These are phyloP conservation scores for Damaliscus lunatus DNA, from an alignment of 2,113 vertebrate genomes.

Conservation along the genomic window DNA sequence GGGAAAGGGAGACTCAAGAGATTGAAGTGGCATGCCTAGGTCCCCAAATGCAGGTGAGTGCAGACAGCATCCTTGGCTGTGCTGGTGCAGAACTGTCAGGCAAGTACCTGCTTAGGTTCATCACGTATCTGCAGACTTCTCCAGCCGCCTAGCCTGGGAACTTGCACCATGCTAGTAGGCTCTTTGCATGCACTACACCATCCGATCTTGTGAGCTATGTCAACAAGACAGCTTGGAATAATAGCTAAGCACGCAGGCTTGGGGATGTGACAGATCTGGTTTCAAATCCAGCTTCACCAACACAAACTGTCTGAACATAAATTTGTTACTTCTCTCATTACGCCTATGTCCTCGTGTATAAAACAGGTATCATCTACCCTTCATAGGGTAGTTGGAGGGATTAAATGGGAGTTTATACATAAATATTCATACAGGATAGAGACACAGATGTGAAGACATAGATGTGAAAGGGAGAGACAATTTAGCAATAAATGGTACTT, in stretches of 20 bases:
- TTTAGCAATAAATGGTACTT: neutral
- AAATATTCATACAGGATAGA: neutral
- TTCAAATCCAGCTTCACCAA: neutral
- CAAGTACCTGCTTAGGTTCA: neutral
- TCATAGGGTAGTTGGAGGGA: neutral
- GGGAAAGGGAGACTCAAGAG: neutral
- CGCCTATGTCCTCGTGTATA: neutral
- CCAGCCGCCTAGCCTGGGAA: neutral
- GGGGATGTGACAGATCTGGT: neutral
- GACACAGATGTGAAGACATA: neutral
- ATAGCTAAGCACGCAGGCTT: neutral
- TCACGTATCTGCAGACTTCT: neutral
- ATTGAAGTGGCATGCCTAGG: neutral
- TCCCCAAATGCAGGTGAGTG: neutral
- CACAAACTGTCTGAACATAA: neutral
- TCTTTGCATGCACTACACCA: too few species aligned
- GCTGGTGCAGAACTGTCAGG: neutral
- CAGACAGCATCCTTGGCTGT: neutral
- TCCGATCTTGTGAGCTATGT: neutral
- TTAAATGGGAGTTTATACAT: neutral
- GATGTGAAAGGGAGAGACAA: neutral
- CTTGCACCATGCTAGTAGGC: neutral
- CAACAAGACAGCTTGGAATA: neutral
- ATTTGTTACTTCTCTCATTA: neutral
- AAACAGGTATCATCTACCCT: neutral